Evolutionary conservation across 2,888 invertebrate species (phyloP), one percentile per base, ranked within the genome.

Genomic region (Scaptomyza polygonia): DNA sequence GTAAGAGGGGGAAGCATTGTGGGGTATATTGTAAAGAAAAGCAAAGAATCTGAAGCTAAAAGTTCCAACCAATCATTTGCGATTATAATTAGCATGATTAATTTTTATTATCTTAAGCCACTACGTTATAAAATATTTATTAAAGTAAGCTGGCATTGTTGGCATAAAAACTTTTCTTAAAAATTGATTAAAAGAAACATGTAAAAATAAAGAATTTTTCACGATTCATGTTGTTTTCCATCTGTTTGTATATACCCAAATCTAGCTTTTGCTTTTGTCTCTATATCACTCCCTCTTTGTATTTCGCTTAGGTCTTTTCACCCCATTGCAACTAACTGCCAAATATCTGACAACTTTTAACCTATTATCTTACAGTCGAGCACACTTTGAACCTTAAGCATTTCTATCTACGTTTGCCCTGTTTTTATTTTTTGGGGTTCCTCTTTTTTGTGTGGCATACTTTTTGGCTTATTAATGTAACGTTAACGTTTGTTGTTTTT

Each of bases 381-480:
- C 55, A 73, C 56, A 57, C 47, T 58, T 25, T 14, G 47, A 53
- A 62, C 45, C 49, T 66, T 63, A 43, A 34, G 14, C 36, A n/a
- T 65, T 43, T 59, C 54, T 67, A 47, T 32, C 51, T 52, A 34
- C 52, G 61, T 66, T 61, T 72, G 68, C 8, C 44, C 0, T 39
- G 39, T 62, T 58, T 56, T 54, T 16, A 51, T 57, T 59, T 32
- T 27, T n/a, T 49, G 12, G 66, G 12, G 25, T 42, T 39, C 6
- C 5, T 16, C 1, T 68, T 67, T 67, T 67, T 67, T 74, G 40
- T 79, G 63, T 72, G 86, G 84, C 82, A 84, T 71, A 86, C 82
- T 83, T 83, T 82, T 88, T 52, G 84, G 76, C 86, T 77, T 83
- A 86, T 83, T 83, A 86, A 83, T 83, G 88, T 70, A 73, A 70